Percentiles rank a stretch among this genome's conserved stretches.
These are phyloP conservation scores for Neodiprion lecontei DNA, from an alignment of 1,140 invertebrate species.

Conservation along the genomic window DNA sequence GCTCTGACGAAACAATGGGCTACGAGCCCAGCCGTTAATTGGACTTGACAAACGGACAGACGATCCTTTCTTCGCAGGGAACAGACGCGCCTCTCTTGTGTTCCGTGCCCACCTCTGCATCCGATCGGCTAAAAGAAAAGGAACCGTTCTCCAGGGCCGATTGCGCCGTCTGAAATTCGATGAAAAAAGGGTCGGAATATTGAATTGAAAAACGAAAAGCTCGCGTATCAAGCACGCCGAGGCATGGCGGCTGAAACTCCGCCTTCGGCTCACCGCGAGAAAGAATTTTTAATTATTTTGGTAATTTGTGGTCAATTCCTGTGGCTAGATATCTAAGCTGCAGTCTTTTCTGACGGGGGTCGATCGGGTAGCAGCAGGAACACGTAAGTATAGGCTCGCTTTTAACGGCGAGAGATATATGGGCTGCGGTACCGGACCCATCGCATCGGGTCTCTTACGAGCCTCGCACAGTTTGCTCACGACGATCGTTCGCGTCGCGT, in stretches of 20 bases:
- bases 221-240: too few relatives aligned
- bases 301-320: constrained; percentile 55
- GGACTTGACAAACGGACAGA: constrained; percentile 1
- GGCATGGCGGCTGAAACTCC: background rate
- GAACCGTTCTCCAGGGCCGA: too few relatives aligned
- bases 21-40: constrained; percentile 4
- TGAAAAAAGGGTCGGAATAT: too few relatives aligned
- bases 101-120: too few relatives aligned
- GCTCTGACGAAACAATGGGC: constrained; percentile 1
- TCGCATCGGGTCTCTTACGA: constrained; percentile 19
- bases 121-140: too few relatives aligned
- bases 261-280: constrained; percentile 4
- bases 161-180: too few relatives aligned
- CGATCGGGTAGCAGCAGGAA: constrained; percentile 54
- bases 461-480: background rate
- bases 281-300: constrained; percentile 59
- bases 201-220: too few relatives aligned
- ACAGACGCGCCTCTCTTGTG: too few relatives aligned
- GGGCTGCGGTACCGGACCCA: constrained; percentile 30
- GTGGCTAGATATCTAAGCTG: background rate
- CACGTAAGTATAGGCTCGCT: constrained; percentile 59
- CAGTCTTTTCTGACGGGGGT: constrained; percentile 21
- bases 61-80: background rate
- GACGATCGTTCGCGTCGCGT: background rate
- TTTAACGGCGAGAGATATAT: constrained; percentile 38